phyloP scores from a whole-genome alignment of 2,113 vertebrate genomes.

The Chlorodrepanis virens region DNA sequence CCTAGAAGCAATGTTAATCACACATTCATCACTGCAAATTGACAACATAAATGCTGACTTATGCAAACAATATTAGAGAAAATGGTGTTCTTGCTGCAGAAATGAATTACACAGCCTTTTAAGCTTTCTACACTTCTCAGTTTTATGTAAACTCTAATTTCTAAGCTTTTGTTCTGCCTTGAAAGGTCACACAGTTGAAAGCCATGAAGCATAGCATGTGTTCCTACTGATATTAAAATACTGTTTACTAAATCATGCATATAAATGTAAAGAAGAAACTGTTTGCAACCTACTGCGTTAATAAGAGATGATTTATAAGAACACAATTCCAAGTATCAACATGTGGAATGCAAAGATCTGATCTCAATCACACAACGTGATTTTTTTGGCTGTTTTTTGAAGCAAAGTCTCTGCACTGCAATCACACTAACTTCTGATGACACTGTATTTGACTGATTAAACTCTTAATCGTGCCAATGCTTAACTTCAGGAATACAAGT shows the following conservation, averaged over 20 bases:
- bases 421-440: constrained; percentile 34
- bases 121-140: constrained; percentile 12
- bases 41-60: constrained; percentile 63
- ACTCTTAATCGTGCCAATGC: constrained; percentile 13
- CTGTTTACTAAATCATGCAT: constrained; percentile 48
- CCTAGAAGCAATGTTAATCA: constrained; percentile 27
- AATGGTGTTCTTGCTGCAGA: constrained; percentile 44
- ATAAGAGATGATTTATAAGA: constrained; percentile 30
- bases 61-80: constrained; percentile 36
- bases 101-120: constrained; percentile 51
- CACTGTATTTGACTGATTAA: constrained; percentile 44
- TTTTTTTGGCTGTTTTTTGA: background rate
- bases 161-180: constrained; percentile 56
- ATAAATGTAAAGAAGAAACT: constrained; percentile 46
- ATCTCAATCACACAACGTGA: background rate
- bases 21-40: constrained; percentile 42
- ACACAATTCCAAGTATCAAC: constrained; percentile 23
- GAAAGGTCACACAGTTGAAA: constrained; percentile 52
- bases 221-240: constrained; percentile 40
- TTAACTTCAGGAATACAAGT: constrained; percentile 34
- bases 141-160: constrained; percentile 56
- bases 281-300: constrained; percentile 23
- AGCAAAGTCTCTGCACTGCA: background rate
- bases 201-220: constrained; percentile 32
- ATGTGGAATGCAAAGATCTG: constrained; percentile 22